Evolutionary conservation across 1,140 invertebrate genomes (phyloP).

Genomic region (Gonatopus flavifemur): DNA sequence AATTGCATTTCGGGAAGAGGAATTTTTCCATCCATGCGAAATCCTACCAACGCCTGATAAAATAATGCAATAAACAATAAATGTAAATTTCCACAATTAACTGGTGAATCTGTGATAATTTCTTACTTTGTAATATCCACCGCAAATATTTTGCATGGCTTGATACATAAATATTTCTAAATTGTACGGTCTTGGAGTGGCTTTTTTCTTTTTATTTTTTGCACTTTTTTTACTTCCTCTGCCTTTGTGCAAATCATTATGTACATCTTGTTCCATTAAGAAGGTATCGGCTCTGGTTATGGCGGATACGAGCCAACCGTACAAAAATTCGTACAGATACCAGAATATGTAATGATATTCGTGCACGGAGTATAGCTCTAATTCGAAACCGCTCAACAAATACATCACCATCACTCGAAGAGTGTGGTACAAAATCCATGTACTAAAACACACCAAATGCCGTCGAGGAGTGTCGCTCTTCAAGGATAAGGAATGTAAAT

Average conservation of each 20-base stretch:
- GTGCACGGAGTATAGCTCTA: constrained; percentile 94
- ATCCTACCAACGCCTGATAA: constrained; percentile 71
- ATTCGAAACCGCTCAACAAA: constrained; percentile 89
- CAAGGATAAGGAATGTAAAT: constrained; percentile 71
- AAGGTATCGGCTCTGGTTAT: constrained; percentile 86
- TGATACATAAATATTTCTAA: constrained; percentile 85
- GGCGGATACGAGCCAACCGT: constrained; percentile 90
- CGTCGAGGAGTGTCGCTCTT: constrained; percentile 70
- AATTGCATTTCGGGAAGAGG: constrained; percentile 81
- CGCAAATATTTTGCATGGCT: constrained; percentile 90
- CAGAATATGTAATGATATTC: constrained; percentile 96
- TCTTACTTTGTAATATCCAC: constrained; percentile 94
- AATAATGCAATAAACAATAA: constrained; percentile 41
- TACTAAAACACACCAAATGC: constrained; percentile 87
- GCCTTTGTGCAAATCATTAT: constrained; percentile 57
- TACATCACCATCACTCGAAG: constrained; percentile 95
- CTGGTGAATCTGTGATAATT: constrained; percentile 11
- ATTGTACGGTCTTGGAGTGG: constrained; percentile 72
- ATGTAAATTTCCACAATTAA: constrained; percentile 30
- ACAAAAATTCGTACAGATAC: constrained; percentile 95
- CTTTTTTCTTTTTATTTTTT: constrained; percentile 70
- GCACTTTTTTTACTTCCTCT: constrained; percentile 61
- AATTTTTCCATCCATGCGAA: constrained; percentile 72
- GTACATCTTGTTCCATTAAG: constrained; percentile 74
- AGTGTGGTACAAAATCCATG: constrained; percentile 96